Percentiles rank a stretch among this genome's conserved stretches.
These are phyloP conservation scores for Trigoniulus corallinus DNA, from an alignment of 1,140 invertebrate genomes.

Conservation along the genomic window DNA sequence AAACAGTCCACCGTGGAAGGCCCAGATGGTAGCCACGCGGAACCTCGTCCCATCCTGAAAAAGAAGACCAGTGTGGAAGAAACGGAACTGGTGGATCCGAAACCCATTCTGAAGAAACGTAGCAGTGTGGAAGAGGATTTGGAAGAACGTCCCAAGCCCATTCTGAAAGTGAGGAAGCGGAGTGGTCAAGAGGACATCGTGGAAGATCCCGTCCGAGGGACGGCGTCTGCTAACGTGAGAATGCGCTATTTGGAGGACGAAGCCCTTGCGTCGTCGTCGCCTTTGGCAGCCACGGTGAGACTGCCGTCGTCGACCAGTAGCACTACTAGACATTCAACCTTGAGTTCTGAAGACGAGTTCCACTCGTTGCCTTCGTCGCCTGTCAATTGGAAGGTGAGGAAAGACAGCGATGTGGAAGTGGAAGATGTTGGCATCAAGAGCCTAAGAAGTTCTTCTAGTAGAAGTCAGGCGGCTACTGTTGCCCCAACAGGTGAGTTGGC, in stretches of 20 bases:
- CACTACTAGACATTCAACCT: neutral
- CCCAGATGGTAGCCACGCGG: constrained; percentile 31
- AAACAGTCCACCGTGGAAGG: constrained; percentile 41
- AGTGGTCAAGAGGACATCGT: constrained; percentile 1
- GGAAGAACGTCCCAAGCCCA: constrained; percentile 51
- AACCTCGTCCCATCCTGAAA: constrained; percentile 59
- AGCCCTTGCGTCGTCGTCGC: neutral
- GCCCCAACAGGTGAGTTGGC: too few relatives aligned
- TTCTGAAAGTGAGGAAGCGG: constrained; percentile 53
- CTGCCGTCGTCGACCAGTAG: neutral
- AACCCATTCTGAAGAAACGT: constrained; percentile 69
- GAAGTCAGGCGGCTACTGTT: too few relatives aligned
- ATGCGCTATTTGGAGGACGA: constrained; percentile 9
- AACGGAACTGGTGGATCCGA: constrained; percentile 30
- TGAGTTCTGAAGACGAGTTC: neutral
- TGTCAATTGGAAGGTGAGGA: constrained; percentile 10
- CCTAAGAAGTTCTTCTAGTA: too few relatives aligned
- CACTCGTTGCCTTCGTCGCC: constrained; percentile 13
- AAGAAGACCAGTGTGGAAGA: constrained; percentile 43
- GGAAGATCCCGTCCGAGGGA: neutral
- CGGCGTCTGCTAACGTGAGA: constrained; percentile 30
- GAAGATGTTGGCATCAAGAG: too few relatives aligned
- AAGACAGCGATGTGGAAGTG: constrained; percentile 14
- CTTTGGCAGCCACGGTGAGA: too few relatives aligned
- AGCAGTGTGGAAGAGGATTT: constrained; percentile 63